Percentiles rank a stretch among this genome's conserved stretches.
These are phyloP conservation scores for Leiothrix lutea DNA, from an alignment of 2,113 vertebrate species.

Conservation along the genomic window DNA sequence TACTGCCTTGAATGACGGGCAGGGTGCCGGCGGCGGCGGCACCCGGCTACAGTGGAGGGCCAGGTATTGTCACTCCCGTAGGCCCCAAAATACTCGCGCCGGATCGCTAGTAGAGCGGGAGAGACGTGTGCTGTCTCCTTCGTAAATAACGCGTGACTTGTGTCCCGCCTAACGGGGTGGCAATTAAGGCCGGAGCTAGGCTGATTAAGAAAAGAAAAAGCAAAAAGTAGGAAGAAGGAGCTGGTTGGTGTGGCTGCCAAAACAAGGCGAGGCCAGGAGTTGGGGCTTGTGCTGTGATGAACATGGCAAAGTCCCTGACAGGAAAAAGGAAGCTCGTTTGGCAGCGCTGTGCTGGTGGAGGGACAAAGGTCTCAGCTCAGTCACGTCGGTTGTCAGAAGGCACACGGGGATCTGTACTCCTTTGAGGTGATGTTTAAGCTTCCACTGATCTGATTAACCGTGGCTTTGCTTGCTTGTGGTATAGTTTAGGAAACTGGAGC, in stretches of 20 bases:
- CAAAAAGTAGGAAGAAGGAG: background rate
- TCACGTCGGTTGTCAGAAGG: background rate
- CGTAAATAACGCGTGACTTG: background rate
- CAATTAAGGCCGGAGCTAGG: background rate
- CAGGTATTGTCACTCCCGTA: background rate
- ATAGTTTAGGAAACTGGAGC: background rate
- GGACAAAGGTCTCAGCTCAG: background rate
- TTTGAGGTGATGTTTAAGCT: background rate
- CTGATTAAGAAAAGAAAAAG: background rate
- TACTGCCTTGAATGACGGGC: background rate
- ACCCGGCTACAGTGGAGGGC: rapidly evolving
- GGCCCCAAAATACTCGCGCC: rapidly evolving
- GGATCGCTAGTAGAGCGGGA: background rate
- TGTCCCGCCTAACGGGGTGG: background rate
- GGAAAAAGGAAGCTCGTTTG: slow-evolving; percentile 3
- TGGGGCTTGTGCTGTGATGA: background rate
- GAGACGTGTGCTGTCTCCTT: background rate
- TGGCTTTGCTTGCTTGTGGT: background rate
- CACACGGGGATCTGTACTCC: background rate
- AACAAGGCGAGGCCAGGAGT: background rate
- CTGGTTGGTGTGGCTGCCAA: background rate
- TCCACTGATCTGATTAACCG: rapidly evolving
- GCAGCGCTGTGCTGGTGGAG: background rate
- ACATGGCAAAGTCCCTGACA: background rate
- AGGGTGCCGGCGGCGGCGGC: background rate